Conservation (phyloP, 2,888 invertebrate genomes). For the Amblyjoppa fuscipennis region DNA sequence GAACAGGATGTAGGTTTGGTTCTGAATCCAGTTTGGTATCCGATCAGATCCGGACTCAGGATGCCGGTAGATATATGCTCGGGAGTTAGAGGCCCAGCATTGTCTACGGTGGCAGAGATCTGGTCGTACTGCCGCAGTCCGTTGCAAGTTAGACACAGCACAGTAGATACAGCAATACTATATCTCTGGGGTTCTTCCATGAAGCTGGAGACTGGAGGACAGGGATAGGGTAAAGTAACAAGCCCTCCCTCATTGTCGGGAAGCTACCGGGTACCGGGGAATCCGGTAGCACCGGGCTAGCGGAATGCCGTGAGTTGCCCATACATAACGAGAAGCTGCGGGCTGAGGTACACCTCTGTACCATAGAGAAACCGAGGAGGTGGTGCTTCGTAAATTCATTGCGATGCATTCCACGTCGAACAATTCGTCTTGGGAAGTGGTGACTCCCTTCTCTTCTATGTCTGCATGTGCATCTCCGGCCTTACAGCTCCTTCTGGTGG, state of each 20-base stretch:
- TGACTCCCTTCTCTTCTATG: constrained; percentile 32
- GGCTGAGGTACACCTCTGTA: background rate
- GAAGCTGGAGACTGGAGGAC: constrained; percentile 33
- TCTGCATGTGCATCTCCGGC: constrained; percentile 20
- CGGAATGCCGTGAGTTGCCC: constrained; percentile 22
- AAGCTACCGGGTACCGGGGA: constrained; percentile 34
- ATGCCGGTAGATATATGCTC: background rate
- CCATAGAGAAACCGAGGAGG: constrained; percentile 35
- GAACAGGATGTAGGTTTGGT: constrained; percentile 2
- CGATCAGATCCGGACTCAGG: constrained; percentile 5
- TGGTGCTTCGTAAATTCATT: constrained; percentile 75
- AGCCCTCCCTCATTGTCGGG: constrained; percentile 53
- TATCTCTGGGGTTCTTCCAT: constrained; percentile 8
- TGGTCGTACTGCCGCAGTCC: background rate
- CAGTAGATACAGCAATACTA: constrained; percentile 18
- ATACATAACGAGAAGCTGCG: constrained; percentile 9
- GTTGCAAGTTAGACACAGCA: constrained; percentile 8
- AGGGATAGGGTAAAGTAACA: constrained; percentile 44
- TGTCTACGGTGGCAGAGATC: constrained; percentile 1
- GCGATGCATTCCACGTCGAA: constrained; percentile 78
- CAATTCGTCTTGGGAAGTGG: constrained; percentile 76
- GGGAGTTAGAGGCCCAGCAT: background rate
- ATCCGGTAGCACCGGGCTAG: constrained; percentile 24
- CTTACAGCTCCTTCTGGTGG: constrained; percentile 28
- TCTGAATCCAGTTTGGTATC: background rate